Percentiles rank a stretch among this genome's conserved stretches.
These are phyloP conservation scores for Neoascia interrupta DNA, from an alignment of 2,888 invertebrate genomes.

Conservation along the genomic window DNA sequence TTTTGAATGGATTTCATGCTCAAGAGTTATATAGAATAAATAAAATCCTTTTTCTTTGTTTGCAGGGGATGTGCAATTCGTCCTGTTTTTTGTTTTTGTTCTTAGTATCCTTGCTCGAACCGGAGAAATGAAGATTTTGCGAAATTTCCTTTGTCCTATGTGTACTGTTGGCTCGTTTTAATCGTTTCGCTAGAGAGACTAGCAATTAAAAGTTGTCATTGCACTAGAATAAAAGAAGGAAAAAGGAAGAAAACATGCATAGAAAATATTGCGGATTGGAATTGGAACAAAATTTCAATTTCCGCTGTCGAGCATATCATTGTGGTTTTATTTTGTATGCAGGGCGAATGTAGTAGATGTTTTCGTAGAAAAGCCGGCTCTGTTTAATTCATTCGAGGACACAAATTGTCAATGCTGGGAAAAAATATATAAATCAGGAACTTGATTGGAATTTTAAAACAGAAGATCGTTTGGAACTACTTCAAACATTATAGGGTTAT, in stretches of 20 bases:
- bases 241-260: slow-evolving; percentile 35
- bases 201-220: slow-evolving; percentile 53
- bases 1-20: slow-evolving; percentile 64
- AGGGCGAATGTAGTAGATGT: background rate
- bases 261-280: slow-evolving; percentile 10
- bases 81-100: background rate
- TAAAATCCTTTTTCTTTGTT: slow-evolving; percentile 21
- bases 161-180: slow-evolving; percentile 10
- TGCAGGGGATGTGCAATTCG: slow-evolving; percentile 8
- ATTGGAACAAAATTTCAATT: slow-evolving; percentile 15
- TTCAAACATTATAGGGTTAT: too few relatives aligned
- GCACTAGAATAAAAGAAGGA: slow-evolving; percentile 47
- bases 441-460: too few relatives aligned
- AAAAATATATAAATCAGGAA: too few relatives aligned
- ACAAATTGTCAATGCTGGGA: too few relatives aligned
- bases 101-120: background rate
- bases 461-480: too few relatives aligned
- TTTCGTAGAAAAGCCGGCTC: too few relatives aligned
- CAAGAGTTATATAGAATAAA: slow-evolving; percentile 48
- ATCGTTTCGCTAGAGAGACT: slow-evolving; percentile 30
- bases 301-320: slow-evolving; percentile 58
- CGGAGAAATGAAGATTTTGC: slow-evolving; percentile 15
- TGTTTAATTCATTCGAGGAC: too few relatives aligned
- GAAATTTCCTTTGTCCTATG: slow-evolving; percentile 14
- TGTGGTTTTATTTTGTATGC: slow-evolving; percentile 23